Evolutionary conservation across 2,113 vertebrate species (phyloP).

Genomic region (Puffinus mauretanicus): DNA sequence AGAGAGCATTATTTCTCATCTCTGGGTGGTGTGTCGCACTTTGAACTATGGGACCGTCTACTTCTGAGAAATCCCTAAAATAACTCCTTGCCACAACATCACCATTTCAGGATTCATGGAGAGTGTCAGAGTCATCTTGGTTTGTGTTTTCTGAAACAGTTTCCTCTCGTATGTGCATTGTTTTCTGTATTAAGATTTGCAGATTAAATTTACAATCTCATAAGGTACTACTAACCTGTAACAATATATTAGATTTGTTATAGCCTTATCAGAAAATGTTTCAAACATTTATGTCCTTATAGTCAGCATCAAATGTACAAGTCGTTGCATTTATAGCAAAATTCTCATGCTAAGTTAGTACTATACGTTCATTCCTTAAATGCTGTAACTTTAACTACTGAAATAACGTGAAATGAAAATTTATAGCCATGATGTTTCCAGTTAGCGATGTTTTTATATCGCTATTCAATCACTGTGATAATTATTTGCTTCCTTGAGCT

Average conservation of each 20-base stretch:
- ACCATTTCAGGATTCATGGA: background rate
- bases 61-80: background rate
- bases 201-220: background rate
- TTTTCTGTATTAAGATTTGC: background rate
- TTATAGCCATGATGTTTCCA: background rate
- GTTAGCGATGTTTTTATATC: background rate
- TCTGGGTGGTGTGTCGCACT: background rate
- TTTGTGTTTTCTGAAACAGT: background rate
- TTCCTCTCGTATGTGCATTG: background rate
- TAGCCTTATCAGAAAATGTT: background rate
- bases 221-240: background rate
- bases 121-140: background rate
- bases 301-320: background rate
- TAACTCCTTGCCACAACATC: background rate
- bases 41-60: background rate
- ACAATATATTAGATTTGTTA: background rate
- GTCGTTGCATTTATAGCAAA: background rate
- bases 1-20: background rate
- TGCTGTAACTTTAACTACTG: background rate
- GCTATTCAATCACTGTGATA: background rate
- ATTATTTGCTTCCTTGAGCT: background rate
- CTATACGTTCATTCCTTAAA: background rate
- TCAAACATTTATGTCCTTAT: background rate
- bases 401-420: background rate
- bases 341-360: background rate